Conservation (phyloP, 2,888 invertebrate species). For the Trachelus stipa region DNA sequence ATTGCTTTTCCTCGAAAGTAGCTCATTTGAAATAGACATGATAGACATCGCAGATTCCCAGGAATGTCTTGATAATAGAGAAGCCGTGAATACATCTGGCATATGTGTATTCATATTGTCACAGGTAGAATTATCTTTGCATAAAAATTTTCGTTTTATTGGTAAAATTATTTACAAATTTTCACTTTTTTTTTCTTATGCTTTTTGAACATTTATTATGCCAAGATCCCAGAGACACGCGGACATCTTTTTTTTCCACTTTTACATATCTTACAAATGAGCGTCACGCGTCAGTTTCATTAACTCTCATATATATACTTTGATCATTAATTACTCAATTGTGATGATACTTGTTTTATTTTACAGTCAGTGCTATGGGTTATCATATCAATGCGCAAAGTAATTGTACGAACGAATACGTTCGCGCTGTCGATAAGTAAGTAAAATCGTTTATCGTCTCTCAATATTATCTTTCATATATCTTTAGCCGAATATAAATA, state of each 20-base stretch:
- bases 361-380: conserved; percentile 66
- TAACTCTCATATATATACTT: background rate
- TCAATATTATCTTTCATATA: background rate
- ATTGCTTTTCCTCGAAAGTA: background rate
- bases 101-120: background rate
- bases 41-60: background rate
- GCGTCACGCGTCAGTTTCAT: background rate
- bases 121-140: background rate
- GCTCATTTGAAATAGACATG: background rate
- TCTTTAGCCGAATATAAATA: no score
- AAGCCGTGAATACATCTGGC: background rate
- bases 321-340: background rate
- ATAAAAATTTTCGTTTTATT: background rate
- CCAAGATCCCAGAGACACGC: background rate
- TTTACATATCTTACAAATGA: background rate
- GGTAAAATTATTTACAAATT: background rate
- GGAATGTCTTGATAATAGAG: background rate
- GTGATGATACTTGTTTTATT: conserved; percentile 4
- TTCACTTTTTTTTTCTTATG: background rate
- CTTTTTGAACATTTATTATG: background rate
- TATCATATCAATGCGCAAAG: conserved; percentile 63
- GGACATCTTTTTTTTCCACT: background rate
- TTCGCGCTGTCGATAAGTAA: conserved; percentile 63
- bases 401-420: conserved; percentile 60
- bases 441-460: conserved; percentile 22